Evolutionary conservation across 2,797 vertebrate species (phyloP).

Genomic region (Galagoides demidoff): DNA sequence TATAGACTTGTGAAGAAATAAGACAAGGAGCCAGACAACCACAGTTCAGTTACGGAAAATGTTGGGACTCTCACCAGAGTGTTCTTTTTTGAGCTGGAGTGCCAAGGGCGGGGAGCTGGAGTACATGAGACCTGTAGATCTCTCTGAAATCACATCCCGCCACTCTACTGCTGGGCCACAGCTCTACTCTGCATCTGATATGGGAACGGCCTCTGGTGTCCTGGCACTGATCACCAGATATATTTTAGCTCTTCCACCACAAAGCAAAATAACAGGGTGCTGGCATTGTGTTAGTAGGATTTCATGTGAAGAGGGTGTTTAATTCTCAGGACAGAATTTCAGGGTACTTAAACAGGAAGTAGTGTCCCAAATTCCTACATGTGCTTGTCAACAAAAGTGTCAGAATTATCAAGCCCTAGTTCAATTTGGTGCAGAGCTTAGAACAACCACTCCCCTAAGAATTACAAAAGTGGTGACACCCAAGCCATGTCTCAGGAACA

Average conservation of each 20-base stretch:
- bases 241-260: background rate
- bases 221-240: too few relatives aligned
- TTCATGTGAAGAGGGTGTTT: background rate
- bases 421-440: background rate
- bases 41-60: background rate
- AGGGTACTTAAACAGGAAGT: background rate
- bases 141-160: too few relatives aligned
- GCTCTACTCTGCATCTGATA: background rate
- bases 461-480: background rate
- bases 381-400: background rate
- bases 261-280: background rate
- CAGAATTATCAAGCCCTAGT: background rate
- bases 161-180: background rate
- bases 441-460: background rate
- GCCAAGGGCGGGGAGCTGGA: background rate
- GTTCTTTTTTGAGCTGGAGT: background rate
- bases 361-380: background rate
- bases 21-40: background rate
- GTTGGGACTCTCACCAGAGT: background rate
- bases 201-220: too few relatives aligned
- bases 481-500: background rate
- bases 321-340: background rate
- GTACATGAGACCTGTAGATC: accelerated
- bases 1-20: background rate
- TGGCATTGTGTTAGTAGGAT: background rate